Base-by-base conservation (phyloP, 1,140 invertebrate species). In the Helicoverpa zea region DNA sequence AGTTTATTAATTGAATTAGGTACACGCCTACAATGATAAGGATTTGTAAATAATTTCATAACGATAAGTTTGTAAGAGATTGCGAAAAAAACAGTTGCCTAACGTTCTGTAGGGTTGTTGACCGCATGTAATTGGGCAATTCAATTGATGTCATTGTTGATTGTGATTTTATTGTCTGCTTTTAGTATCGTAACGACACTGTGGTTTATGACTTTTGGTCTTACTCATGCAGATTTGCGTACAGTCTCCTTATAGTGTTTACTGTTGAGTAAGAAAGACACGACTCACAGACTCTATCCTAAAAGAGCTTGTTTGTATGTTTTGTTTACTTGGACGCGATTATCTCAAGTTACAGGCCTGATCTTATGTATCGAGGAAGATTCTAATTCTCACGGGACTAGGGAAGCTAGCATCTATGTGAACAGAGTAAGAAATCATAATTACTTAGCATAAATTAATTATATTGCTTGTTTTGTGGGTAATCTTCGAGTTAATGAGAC, bases 111-210 rank as follows among this genome's bases (percentile, higher is more conserved):
- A 51, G 16, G 49, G 52, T 68, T 51, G 13, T 51, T 79, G 76
- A 68, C 76, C 63, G 64, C 10, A 29, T 58, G 64, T 70, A 79
- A 79, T 79, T 64, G 64, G 76, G 76, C 64, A 79, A 79, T 79
- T 49, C 64, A 79, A 79, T 70, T 79, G 52, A 70, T 63, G 72
- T 74, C 64, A 70, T 58, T 70, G 63, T 49, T 74, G 76, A 70
- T 58, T 70, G 63, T 49, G 14, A n/a, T 29, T 52, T 64, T 76
- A 63, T 77, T 66, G 29, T 54, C 52, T 63, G 49, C 49, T 76
- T 76, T 76, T 77, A 64, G 49, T 54, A 13, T 35, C 11, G 9
- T 66, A 66, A 66, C 66, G 61, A 23, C 75, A 49, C 16, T 77
- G 61, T 12, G 61, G 56, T 64, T 66, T 77, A 77, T 66, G 43